Evolutionary conservation across 1,140 invertebrate species (phyloP), one percentile per base, ranked within the genome.

Genomic region (Delia radicum): DNA sequence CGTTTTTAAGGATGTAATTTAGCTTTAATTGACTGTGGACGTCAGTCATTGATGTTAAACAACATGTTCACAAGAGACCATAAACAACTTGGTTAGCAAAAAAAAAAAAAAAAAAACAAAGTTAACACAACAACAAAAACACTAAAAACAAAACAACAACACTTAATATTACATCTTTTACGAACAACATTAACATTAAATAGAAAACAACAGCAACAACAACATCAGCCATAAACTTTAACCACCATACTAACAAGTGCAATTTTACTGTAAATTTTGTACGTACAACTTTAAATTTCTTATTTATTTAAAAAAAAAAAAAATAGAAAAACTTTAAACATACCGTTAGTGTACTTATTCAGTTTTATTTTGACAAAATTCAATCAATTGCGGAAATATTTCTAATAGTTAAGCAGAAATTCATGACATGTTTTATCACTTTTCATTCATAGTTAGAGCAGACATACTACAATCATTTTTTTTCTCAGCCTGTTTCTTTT

Each of bases 41-140:
- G 65, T 69, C 65, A 69, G 65, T 69, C 65, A 69, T 24, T 69
- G 29, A 33, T 69, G 65, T 69, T 69, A 55, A 69, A 69, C 65
- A 69, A 69, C n/a, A 69, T 69, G 65, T 69, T 69, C 65, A 69
- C 65, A 69, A 69, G 65, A 69, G 65, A 69, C 65, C 65, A 69
- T 69, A 69, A 69, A 69, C 65, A 69, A 69, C 65, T 69, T 69
- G 65, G 26, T 65, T 65, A 65, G n/a, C n/a, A n/a, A n/a, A n/a
- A n/a, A n/a, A n/a, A n/a, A n/a, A n/a, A n/a, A n/a, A n/a, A n/a
- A n/a, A n/a, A n/a, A n/a, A n/a, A n/a, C n/a, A n/a, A n/a, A n/a
- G n/a, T n/a, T n/a, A 21, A 55, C 10, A n/a, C 48, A 28, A 27
- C 26, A 63, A 24, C 13, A 3, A 3, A 5, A 28, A 28, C 26